phyloP scores from a whole-genome alignment of 2,113 vertebrate genomes.

The Climacteris rufus region DNA sequence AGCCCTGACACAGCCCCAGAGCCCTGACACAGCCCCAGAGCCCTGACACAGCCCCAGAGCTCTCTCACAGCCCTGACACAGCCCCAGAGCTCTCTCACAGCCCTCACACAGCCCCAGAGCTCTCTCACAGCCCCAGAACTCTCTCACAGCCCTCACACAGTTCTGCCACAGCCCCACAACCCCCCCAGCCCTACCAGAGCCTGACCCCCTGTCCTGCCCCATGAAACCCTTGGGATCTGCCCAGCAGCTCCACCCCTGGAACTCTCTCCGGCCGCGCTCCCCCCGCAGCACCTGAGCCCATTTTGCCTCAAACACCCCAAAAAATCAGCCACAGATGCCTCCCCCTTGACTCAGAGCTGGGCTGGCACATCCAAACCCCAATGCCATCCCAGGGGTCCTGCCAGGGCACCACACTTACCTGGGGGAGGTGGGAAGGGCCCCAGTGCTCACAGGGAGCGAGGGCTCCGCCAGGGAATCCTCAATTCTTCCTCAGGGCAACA shows the following conservation, averaged over 20 bases:
- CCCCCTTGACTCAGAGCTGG: not conserved
- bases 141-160: too few species aligned
- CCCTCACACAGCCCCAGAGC: too few species aligned
- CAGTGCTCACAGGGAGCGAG: not conserved
- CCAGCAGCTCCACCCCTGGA: not conserved
- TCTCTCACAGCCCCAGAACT: too few species aligned
- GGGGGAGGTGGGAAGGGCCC: not conserved
- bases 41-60: too few species aligned
- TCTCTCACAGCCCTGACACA: too few species aligned
- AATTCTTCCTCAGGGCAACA: not conserved
- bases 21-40: too few species aligned
- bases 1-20: too few species aligned
- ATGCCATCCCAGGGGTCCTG: not conserved
- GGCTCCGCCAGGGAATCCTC: not conserved
- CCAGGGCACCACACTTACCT: slow-evolving; percentile 13
- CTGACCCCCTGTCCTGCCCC: not conserved
- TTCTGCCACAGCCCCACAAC: too few species aligned
- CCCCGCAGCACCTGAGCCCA: fast-evolving
- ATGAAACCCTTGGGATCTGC: not conserved
- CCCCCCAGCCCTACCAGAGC: too few species aligned
- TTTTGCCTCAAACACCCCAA: not conserved
- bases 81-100: too few species aligned
- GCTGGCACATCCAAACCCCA: not conserved
- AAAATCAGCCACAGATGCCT: fast-evolving
- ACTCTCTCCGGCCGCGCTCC: fast-evolving